Percentiles rank a stretch among this genome's conserved stretches.
These are phyloP conservation scores for Aphrophora alni DNA, from an alignment of 2,888 invertebrate genomes.

Conservation along the genomic window DNA sequence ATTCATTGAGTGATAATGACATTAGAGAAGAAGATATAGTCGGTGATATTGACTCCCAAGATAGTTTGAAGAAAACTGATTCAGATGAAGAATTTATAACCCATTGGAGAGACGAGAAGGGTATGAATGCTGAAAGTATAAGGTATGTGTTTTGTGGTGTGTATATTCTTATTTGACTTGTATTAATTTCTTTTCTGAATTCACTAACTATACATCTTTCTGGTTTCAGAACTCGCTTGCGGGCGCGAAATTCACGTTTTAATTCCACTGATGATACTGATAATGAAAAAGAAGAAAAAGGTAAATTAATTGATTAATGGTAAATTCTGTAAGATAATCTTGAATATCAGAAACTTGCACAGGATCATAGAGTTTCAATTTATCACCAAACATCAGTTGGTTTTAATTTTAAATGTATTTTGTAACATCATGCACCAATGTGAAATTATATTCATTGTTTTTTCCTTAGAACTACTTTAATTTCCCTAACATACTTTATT, in stretches of 20 bases:
- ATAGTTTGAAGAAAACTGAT: not conserved
- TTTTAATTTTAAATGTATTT: too few species aligned
- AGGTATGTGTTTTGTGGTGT: slow-evolving; percentile 14
- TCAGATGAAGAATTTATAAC: slow-evolving; percentile 2
- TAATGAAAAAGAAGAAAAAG: slow-evolving; percentile 26
- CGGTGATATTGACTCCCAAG: slow-evolving; percentile 23
- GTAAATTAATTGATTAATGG: not conserved
- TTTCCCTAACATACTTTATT: too few species aligned
- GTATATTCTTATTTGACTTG: too few species aligned
- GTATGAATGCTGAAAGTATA: not conserved
- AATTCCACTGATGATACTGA: slow-evolving; percentile 10
- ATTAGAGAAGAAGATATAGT: slow-evolving; percentile 35
- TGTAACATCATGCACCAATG: too few species aligned
- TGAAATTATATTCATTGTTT: too few species aligned
- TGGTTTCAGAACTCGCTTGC: slow-evolving; percentile 41
- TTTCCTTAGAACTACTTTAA: too few species aligned
- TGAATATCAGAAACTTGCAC: too few species aligned
- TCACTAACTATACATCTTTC: too few species aligned
- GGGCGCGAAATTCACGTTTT: not conserved
- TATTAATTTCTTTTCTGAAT: too few species aligned
- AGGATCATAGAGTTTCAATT: too few species aligned
- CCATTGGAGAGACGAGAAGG: not conserved
- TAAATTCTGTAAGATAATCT: too few species aligned
- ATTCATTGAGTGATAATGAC: slow-evolving; percentile 33
- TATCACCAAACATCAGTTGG: too few species aligned